Base-by-base conservation (phyloP, 2,888 invertebrate species). In the Machimus atricapillus region DNA sequence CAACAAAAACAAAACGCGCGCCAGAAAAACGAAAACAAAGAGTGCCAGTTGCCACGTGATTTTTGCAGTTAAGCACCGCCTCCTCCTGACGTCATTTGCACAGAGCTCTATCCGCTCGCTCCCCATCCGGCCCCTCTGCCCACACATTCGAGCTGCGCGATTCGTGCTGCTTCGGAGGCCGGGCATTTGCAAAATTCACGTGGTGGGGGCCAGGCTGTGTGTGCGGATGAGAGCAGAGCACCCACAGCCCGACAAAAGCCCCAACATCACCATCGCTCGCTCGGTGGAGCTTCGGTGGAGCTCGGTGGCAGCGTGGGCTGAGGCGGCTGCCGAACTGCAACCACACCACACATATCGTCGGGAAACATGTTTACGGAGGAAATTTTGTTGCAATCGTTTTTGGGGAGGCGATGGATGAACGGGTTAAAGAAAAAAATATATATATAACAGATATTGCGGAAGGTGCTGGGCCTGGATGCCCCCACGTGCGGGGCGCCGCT, bases 1-100 rank as follows among this genome's bases (percentile, higher is more conserved):
- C 16, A 46, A 46, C 43, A 46, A 46, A 86, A 86, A 78, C 58
- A 86, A 86, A 85, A 85, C 19, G 46, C 79, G 43, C 73, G 23
- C 37, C 58, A 52, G 56, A 56, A 77, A 79, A 86, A 81, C 43
- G 52, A 76, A 52, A 87, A 88, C 56, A 87, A 86, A 86, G 66
- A 40, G 31, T 74, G 37, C 9, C 79, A 76, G 81, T 66, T 77
- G 86, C 88, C 88, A 88, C 88, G 88, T 88, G 88, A 87, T 87
- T 88, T 88, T 88, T 87, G 87, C 87, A 87, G 46, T 43, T 77
- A 87, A 52, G 87, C 86, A 85, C 88, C 88, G 88, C 88, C 88
- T 86, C 76, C 76, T 74, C 77, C 34, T 85, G 87, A 87, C 87
- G 86, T 85, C 79, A 78, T 82, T 85, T 46, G 56, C 86, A 85